A percentile compares a stretch with the other conserved stretches of the same genome.
These are phyloP conservation scores for Aleiodes sp. DNA, from an alignment of 1,140 invertebrate genomes.

Conservation along the genomic window DNA sequence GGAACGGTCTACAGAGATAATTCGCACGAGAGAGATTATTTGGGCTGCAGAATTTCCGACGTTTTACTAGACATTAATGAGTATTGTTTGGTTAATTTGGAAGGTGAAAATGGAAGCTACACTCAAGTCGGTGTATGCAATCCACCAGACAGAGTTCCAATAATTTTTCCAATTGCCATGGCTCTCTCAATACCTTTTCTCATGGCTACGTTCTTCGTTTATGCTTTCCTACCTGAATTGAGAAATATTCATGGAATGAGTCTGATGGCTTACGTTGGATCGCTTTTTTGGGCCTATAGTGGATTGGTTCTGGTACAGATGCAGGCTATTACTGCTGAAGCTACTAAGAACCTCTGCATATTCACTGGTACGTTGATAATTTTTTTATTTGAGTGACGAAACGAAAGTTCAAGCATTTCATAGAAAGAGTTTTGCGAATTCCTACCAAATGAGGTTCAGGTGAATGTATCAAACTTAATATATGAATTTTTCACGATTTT, in stretches of 20 bases:
- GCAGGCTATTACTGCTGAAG: no score
- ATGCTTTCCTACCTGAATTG: conserved; percentile 73
- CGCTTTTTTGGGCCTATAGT: conserved; percentile 65
- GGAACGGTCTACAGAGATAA: not conserved
- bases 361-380: no score
- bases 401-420: no score
- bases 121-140: not conserved
- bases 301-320: no score
- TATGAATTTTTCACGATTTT: not conserved
- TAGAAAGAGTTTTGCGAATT: no score
- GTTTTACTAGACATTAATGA: not conserved
- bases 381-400: no score
- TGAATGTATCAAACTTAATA: no score
- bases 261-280: conserved; percentile 74
- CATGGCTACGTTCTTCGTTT: conserved; percentile 73
- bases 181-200: conserved; percentile 75
- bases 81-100: not conserved
- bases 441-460: no score
- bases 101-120: not conserved
- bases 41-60: not conserved
- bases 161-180: conserved; percentile 53
- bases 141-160: not conserved
- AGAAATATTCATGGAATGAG: conserved; percentile 75
- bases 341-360: no score
- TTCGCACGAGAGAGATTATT: not conserved